phyloP scores from a whole-genome alignment of 2,113 vertebrate species.

The Elephantulus edwardii region DNA sequence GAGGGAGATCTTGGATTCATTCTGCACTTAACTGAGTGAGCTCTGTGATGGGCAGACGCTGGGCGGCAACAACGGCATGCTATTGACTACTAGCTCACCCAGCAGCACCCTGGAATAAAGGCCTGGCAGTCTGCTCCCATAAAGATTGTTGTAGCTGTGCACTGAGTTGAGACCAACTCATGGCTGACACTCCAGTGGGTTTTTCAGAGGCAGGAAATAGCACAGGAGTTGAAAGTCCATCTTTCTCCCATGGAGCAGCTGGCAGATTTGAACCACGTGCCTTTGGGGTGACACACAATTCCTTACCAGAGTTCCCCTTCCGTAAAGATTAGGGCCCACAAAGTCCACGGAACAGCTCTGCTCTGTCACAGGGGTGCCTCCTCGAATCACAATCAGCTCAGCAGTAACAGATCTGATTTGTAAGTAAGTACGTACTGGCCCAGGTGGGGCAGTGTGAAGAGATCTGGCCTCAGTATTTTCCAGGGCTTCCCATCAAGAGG shows the following conservation, averaged over 20 bases:
- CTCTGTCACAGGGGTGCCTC: not conserved
- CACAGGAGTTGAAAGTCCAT: too few relatives aligned
- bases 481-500: not conserved
- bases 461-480: not conserved
- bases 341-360: not conserved
- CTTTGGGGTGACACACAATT: too few relatives aligned
- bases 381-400: not conserved
- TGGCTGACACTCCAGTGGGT: too few relatives aligned
- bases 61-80: not conserved
- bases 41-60: not conserved
- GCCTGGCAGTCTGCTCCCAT: not conserved
- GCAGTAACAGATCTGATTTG: too few relatives aligned
- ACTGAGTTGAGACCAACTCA: too few relatives aligned
- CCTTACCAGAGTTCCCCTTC: too few relatives aligned
- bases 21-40: not conserved
- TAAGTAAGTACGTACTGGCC: not conserved
- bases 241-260: too few relatives aligned
- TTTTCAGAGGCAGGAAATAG: too few relatives aligned
- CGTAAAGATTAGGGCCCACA: not conserved
- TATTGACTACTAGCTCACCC: not conserved
- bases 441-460: not conserved
- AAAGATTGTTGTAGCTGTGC: too few relatives aligned
- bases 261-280: too few relatives aligned
- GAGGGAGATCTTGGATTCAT: not conserved
- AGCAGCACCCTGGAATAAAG: not conserved